A percentile compares a stretch with the other conserved stretches of the same genome.
phyloP scores from a whole-genome alignment of 2,797 vertebrate species.

The Tamandua tetradactyla region DNA sequence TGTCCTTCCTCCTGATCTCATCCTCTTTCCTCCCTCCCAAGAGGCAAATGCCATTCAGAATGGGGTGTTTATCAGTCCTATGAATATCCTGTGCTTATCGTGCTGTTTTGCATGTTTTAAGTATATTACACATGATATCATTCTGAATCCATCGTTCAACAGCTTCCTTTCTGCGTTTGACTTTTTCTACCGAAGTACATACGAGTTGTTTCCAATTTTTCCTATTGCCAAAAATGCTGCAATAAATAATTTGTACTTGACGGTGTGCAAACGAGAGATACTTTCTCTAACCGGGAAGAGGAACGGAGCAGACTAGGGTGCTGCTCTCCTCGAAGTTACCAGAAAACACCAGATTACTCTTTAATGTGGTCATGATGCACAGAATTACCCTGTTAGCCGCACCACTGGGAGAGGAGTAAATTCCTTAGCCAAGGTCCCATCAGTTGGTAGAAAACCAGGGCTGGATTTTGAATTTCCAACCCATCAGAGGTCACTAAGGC shows the following conservation, averaged over 20 bases:
- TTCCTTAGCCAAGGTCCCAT: neutral
- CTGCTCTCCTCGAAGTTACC: neutral
- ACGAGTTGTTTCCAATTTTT: neutral
- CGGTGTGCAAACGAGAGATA: neutral
- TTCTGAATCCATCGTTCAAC: neutral
- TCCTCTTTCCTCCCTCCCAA: neutral
- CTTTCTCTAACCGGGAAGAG: neutral
- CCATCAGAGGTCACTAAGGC: neutral
- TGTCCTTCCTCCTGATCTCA: neutral
- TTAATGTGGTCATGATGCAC: neutral
- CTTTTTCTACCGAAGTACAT: slow-evolving; percentile 33
- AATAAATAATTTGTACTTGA: neutral
- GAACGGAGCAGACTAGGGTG: neutral
- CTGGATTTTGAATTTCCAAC: neutral
- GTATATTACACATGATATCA: neutral
- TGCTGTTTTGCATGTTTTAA: slow-evolving; percentile 20
- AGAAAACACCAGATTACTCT: neutral
- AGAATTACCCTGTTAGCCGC: neutral
- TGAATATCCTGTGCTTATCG: neutral
- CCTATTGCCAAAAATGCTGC: neutral
- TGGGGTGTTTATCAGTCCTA: neutral
- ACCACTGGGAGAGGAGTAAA: neutral
- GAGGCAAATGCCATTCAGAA: neutral
- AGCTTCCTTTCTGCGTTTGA: slow-evolving; percentile 9
- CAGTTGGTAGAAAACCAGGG: neutral